Conservation (phyloP, 2,888 invertebrate genomes). For the Gari tellinella region DNA sequence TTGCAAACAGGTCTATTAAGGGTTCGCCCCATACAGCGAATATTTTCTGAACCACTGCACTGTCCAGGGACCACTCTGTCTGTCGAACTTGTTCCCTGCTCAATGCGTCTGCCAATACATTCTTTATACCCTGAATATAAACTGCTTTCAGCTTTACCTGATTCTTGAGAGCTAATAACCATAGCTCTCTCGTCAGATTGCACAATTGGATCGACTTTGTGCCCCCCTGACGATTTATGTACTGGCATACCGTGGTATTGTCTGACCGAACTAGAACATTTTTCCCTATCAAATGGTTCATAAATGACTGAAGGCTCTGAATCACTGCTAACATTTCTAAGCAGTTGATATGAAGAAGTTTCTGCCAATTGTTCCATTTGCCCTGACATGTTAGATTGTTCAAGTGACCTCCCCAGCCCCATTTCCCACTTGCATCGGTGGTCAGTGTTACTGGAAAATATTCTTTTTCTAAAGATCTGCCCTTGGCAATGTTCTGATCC, state of each 20-base stretch:
- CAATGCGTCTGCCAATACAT: constrained; percentile 41
- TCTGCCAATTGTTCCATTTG: constrained; percentile 20
- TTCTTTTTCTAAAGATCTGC: constrained; percentile 21
- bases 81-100: constrained; percentile 23
- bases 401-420: constrained; percentile 30
- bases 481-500: constrained; percentile 32
- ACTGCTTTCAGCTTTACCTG: constrained; percentile 43
- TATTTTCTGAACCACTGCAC: constrained; percentile 19
- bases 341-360: constrained; percentile 36
- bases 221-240: constrained; percentile 38
- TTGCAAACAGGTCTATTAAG: constrained; percentile 38
- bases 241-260: constrained; percentile 37
- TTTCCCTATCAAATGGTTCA: constrained; percentile 10
- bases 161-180: constrained; percentile 30
- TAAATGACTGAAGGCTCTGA: constrained; percentile 14
- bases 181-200: constrained; percentile 31
- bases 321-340: constrained; percentile 42
- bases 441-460: constrained; percentile 24
- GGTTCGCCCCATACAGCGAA: constrained; percentile 40
- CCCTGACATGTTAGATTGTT: constrained; percentile 32
- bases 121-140: constrained; percentile 41
- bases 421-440: constrained; percentile 41
- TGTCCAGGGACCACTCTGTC: constrained; percentile 50
- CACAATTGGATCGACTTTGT: constrained; percentile 29
- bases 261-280: constrained; percentile 38